Evolutionary conservation across 2,888 invertebrate genomes (phyloP).

Genomic region (Drosophila mettleri): DNA sequence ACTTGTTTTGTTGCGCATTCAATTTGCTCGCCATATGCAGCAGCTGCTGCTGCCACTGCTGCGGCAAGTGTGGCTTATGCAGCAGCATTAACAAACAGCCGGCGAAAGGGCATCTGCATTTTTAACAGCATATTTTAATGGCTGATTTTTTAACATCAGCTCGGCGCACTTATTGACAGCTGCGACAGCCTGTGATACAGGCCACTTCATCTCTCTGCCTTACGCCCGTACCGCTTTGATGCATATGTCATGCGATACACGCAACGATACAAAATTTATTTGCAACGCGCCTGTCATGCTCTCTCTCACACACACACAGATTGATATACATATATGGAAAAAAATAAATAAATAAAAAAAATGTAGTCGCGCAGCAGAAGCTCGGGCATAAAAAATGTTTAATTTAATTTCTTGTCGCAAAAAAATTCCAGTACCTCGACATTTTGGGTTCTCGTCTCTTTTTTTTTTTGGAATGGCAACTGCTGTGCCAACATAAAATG

Average conservation of each 20-base stretch:
- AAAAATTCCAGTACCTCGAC: slow-evolving; percentile 43
- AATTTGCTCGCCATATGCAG: slow-evolving; percentile 67
- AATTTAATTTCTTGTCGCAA: slow-evolving; percentile 69
- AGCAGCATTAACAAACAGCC: slow-evolving; percentile 72
- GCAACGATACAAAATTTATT: slow-evolving; percentile 76
- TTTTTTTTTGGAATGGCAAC: slow-evolving; percentile 54
- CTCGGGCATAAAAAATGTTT: slow-evolving; percentile 69
- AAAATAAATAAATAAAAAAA: slow-evolving; percentile 15
- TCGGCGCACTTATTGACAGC: slow-evolving; percentile 79
- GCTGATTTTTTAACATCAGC: slow-evolving; percentile 79
- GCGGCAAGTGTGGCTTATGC: slow-evolving; percentile 65
- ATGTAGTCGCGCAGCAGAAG: slow-evolving; percentile 4
- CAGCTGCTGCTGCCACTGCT: slow-evolving; percentile 26
- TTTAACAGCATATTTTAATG: slow-evolving; percentile 80
- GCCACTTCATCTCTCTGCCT: not conserved
- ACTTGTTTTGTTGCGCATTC: slow-evolving; percentile 63
- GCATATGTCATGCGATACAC: slow-evolving; percentile 80
- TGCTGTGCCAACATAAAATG: slow-evolving; percentile 78
- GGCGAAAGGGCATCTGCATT: slow-evolving; percentile 64
- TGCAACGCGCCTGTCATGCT: slow-evolving; percentile 58
- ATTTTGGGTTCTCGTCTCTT: slow-evolving; percentile 10
- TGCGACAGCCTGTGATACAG: slow-evolving; percentile 63
- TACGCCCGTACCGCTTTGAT: slow-evolving; percentile 52
- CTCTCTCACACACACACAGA: slow-evolving; percentile 6
- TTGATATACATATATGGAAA: slow-evolving; percentile 32